Evolutionary conservation across 2,113 vertebrate species (phyloP), one percentile per base, ranked within the genome.

Genomic region (Bothrops jararaca): DNA sequence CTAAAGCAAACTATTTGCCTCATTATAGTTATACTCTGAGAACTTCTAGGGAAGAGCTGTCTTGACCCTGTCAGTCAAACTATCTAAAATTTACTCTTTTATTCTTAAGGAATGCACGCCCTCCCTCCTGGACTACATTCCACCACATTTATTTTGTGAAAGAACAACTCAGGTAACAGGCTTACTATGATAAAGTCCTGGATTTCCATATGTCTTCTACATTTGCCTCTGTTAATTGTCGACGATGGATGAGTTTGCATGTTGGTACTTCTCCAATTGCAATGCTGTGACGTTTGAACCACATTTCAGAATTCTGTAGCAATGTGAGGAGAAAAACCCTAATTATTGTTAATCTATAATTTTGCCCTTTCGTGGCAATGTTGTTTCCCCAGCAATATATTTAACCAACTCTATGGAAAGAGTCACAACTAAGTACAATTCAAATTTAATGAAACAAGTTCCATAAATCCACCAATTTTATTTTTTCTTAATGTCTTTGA

Each of bases 261-360:
- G 97, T 95, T 0, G 97, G 97, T 29, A 98, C 97, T 96, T 98
- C 98, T 74, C 98, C 98, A 0, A 98, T 98, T 69, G 98, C 98
- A 92, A 99, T 98, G 58, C 98, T 99, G 93, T 99, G 98, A 34
- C 98, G 97, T 60, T 98, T 99, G 94, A 97, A 98, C 98, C 98
- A 98, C 93, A 97, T 94, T 90, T 98, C 98, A 3, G 98, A 98
- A 93, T 98, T 98, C 98, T 99, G 92, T 54, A 95, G 95, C 23
- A 93, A 15, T 89, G 85, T 57, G 24, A 34, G 92, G 13, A 57
- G 42, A 34, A 48, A 89, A 74, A 1, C 10, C 3, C 13, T 48
- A 94, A 94, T 91, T 92, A 93, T 91, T 53, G 87, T 24, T 52
- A 58, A 80, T 80, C 7, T 80, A 42, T 80, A 42, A 80, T 22